Percentiles rank a stretch among this genome's conserved stretches.
phyloP scores from a whole-genome alignment of 2,113 vertebrate genomes.

The Sebastes fasciatus region DNA sequence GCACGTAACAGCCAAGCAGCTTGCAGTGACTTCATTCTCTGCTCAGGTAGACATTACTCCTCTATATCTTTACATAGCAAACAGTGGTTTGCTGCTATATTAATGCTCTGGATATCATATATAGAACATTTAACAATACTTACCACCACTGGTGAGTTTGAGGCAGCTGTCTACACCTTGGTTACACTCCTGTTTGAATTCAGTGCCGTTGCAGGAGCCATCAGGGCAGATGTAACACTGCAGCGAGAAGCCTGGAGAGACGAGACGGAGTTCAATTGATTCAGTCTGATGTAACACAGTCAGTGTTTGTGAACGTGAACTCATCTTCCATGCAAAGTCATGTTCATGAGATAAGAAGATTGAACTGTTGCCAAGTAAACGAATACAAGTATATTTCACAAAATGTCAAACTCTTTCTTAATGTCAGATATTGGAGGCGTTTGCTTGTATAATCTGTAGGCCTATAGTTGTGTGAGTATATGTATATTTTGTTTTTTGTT shows the following conservation, averaged over 20 bases:
- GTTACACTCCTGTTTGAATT: conserved; percentile 24
- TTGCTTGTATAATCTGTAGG: not conserved
- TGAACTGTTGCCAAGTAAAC: not conserved
- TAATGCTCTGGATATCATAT: too few relatives aligned
- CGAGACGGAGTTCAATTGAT: not conserved
- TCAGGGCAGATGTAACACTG: conserved; percentile 66
- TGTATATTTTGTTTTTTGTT: not conserved
- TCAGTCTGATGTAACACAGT: not conserved
- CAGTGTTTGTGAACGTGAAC: not conserved
- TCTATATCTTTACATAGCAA: too few relatives aligned
- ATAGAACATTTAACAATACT: not conserved
- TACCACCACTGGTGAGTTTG: conserved; percentile 58
- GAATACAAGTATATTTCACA: not conserved
- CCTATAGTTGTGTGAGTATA: not conserved
- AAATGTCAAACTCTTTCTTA: not conserved
- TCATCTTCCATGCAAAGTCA: not conserved
- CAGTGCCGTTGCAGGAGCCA: conserved; percentile 26
- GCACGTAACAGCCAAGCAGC: too few relatives aligned
- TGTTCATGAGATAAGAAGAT: not conserved
- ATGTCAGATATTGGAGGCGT: not conserved
- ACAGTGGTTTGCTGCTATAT: too few relatives aligned
- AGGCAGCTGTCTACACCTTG: conserved; percentile 51
- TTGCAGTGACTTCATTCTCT: too few relatives aligned
- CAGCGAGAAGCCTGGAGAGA: conserved; percentile 44
- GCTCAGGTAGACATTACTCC: too few relatives aligned